phyloP scores from a whole-genome alignment of 2,797 vertebrate genomes.

The Coregonus ussuriensis region DNA sequence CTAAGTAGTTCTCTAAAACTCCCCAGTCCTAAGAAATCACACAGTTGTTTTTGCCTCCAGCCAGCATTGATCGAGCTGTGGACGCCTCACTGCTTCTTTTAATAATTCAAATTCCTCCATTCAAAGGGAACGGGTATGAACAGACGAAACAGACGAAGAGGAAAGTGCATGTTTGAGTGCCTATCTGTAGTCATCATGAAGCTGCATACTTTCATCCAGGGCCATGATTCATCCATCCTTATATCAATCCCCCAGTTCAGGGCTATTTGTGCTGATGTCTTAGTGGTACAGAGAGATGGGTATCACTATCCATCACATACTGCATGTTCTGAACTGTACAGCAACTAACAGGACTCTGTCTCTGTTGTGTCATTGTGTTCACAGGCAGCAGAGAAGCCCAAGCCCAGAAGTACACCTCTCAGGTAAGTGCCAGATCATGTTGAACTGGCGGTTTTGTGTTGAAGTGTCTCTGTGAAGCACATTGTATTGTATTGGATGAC shows the following conservation, averaged over 20 bases:
- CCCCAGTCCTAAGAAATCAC: conserved; percentile 19
- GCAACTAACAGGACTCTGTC: not conserved
- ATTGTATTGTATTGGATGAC: not conserved
- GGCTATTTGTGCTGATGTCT: conserved; percentile 21
- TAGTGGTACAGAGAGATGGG: not conserved
- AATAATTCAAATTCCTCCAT: conserved; percentile 32
- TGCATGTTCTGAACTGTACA: not conserved
- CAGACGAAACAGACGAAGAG: conserved; percentile 1
- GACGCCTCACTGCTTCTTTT: conserved; percentile 34
- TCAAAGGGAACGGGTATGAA: conserved; percentile 18
- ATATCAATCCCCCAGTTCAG: not conserved
- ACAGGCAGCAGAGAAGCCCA: conserved; percentile 84
- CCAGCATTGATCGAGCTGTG: conserved; percentile 37
- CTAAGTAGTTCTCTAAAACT: conserved; percentile 7
- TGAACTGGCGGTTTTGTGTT: conserved; percentile 1
- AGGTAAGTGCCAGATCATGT: conserved; percentile 77
- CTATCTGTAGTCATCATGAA: conserved; percentile 14
- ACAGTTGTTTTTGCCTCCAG: conserved; percentile 38
- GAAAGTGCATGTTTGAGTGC: conserved; percentile 5
- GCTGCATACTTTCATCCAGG: conserved; percentile 4
- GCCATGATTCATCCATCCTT: not conserved
- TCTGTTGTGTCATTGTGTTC: not conserved
- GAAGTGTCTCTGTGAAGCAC: not conserved
- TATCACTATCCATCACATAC: not conserved
- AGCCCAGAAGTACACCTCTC: conserved; percentile 80